phyloP scores from a whole-genome alignment of 2,888 invertebrate species.

The Troglohyphantes excavatus region DNA sequence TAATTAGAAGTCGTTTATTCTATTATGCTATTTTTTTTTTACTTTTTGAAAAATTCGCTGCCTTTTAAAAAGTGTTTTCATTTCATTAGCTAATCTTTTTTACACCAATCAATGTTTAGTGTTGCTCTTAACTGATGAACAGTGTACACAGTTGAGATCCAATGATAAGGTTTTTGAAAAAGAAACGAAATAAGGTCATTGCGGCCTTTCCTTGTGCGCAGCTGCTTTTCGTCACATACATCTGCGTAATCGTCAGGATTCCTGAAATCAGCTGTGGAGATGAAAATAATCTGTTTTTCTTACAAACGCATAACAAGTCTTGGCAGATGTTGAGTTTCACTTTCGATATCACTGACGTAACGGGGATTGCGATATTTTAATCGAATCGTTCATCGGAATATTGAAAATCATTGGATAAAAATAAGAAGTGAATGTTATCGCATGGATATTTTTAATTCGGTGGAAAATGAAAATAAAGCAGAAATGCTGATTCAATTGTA shows the following conservation, averaged over 20 bases:
- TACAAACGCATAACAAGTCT: not conserved
- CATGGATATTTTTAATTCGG: too few relatives aligned
- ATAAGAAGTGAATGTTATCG: not conserved
- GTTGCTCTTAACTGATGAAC: too few relatives aligned
- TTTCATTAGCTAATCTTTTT: too few relatives aligned
- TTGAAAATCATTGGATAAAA: not conserved
- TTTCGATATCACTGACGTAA: not conserved
- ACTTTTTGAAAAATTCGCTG: too few relatives aligned
- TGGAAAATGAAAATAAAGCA: too few relatives aligned
- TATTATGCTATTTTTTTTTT: too few relatives aligned
- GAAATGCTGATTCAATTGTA: too few relatives aligned
- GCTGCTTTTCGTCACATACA: conserved; percentile 1
- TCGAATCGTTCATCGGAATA: not conserved
- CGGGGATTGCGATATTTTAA: not conserved
- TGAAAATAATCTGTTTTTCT: conserved; percentile 9
- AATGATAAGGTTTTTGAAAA: not conserved
- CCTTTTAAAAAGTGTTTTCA: too few relatives aligned
- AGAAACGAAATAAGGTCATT: not conserved
- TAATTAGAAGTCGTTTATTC: too few relatives aligned
- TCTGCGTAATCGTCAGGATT: conserved; percentile 9
- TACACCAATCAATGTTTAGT: too few relatives aligned
- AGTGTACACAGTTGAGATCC: too few relatives aligned
- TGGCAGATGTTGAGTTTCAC: not conserved
- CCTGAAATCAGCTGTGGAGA: conserved; percentile 6
- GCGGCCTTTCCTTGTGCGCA: not conserved